A percentile compares a stretch with the other conserved stretches of the same genome.
Conservation (phyloP, 2,113 vertebrate genomes). For the Ranitomeya variabilis region DNA sequence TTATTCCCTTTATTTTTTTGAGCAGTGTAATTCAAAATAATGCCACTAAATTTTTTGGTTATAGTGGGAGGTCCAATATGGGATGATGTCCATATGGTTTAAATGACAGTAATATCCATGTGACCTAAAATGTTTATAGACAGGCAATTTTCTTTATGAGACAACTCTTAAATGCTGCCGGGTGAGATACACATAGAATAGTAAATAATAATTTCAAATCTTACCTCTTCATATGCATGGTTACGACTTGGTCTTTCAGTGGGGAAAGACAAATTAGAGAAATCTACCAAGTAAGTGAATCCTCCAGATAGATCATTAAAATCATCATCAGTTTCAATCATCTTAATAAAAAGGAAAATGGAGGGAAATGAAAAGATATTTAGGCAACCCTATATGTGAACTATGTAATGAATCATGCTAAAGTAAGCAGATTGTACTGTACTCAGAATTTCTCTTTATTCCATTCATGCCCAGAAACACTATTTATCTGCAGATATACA, state of each 20-base stretch:
- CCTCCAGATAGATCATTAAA: slow-evolving; percentile 66
- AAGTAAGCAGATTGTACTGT: too few relatives aligned
- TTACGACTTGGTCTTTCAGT: slow-evolving; percentile 68
- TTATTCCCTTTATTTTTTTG: too few relatives aligned
- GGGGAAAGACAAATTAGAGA: slow-evolving; percentile 75
- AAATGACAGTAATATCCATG: not conserved
- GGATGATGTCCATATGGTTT: not conserved
- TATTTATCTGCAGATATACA: too few relatives aligned
- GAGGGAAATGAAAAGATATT: too few relatives aligned
- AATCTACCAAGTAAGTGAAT: slow-evolving; percentile 77
- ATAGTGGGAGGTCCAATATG: not conserved
- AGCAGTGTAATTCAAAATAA: too few relatives aligned
- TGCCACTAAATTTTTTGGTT: not conserved
- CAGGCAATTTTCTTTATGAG: too few relatives aligned
- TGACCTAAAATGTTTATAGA: too few relatives aligned
- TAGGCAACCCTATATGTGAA: too few relatives aligned
- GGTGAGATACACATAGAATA: not conserved
- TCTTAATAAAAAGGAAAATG: slow-evolving; percentile 60
- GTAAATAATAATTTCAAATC: not conserved
- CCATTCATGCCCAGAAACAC: too few relatives aligned
- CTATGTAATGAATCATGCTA: too few relatives aligned
- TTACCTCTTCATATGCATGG: slow-evolving; percentile 71
- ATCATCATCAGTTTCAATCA: slow-evolving; percentile 77
- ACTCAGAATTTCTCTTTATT: too few relatives aligned
- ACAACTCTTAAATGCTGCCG: too few relatives aligned